Evolutionary conservation across 2,888 invertebrate genomes (phyloP).

Genomic region (Cephalotes varians): DNA sequence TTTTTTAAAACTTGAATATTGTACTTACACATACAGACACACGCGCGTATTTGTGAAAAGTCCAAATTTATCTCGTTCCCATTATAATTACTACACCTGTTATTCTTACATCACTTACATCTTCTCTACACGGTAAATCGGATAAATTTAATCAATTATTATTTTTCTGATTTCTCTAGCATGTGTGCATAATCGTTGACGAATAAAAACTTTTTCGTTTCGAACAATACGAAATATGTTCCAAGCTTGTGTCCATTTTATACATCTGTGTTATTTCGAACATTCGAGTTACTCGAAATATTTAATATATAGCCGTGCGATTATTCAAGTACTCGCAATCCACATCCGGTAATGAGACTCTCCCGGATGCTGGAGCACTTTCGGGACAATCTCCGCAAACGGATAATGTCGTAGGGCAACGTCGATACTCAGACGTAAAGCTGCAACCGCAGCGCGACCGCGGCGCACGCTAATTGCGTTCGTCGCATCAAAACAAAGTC

Average conservation of each 20-base stretch:
- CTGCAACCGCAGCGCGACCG: neutral
- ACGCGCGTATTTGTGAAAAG: neutral
- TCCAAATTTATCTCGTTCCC: constrained; percentile 20
- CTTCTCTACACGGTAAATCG: neutral
- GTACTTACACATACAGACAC: neutral
- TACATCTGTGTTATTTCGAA: neutral
- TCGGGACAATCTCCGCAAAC: neutral
- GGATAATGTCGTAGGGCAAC: constrained; percentile 1
- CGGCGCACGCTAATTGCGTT: constrained; percentile 36
- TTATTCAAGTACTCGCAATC: neutral
- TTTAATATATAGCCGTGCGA: neutral
- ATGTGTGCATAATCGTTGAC: neutral
- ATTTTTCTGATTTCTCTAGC: neutral
- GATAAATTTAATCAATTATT: neutral
- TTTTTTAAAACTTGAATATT: constrained; percentile 3
- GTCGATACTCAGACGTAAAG: constrained; percentile 16
- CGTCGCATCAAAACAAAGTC: constrained; percentile 49
- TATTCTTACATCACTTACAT: neutral
- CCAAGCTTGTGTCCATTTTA: neutral
- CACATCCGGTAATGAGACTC: constrained; percentile 1
- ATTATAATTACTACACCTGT: neutral
- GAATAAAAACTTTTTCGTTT: neutral
- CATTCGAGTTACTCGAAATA: neutral
- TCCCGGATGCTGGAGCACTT: neutral
- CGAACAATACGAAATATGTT: neutral